Percentiles rank a stretch among this genome's conserved stretches.
These are phyloP conservation scores for Onychomys torridus DNA, from an alignment of 2,797 vertebrate genomes.

Conservation along the genomic window DNA sequence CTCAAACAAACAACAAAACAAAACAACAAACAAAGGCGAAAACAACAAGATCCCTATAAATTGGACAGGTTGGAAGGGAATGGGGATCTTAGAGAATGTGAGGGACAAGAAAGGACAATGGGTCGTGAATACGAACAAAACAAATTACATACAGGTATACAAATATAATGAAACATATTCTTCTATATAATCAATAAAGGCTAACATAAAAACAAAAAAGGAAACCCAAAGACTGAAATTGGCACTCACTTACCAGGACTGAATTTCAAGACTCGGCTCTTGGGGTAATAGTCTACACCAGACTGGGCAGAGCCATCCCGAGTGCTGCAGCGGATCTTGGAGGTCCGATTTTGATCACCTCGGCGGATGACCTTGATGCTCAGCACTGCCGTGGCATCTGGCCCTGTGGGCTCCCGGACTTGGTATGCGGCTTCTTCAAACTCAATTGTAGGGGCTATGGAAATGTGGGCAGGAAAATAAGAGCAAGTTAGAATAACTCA, in stretches of 20 bases:
- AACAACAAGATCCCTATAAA: neutral
- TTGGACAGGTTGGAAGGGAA: neutral
- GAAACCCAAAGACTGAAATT: neutral
- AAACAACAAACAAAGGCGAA: neutral
- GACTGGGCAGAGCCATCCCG: conserved; percentile 99
- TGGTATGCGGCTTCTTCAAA: conserved; percentile 96
- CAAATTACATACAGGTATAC: neutral
- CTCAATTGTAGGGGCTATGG: conserved; percentile 96
- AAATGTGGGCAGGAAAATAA: conserved; percentile 18
- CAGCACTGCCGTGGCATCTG: conserved; percentile 92
- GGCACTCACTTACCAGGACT: conserved; percentile 91
- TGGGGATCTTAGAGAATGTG: neutral
- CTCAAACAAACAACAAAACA: neutral
- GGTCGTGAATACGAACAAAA: neutral
- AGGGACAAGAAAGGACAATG: neutral
- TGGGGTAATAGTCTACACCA: conserved; percentile 98
- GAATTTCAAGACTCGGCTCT: conserved; percentile 96
- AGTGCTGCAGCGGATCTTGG: conserved; percentile 98
- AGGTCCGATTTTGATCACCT: conserved; percentile 97
- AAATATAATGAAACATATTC: neutral
- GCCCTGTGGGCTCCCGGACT: conserved; percentile 94
- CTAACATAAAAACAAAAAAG: neutral
- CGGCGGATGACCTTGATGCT: conserved; percentile 93
- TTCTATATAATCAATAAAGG: neutral
- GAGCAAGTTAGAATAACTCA: neutral